These are phyloP conservation scores for Erebia palarica DNA, from an alignment of 2,888 invertebrate genomes.

Conservation along the genomic window DNA sequence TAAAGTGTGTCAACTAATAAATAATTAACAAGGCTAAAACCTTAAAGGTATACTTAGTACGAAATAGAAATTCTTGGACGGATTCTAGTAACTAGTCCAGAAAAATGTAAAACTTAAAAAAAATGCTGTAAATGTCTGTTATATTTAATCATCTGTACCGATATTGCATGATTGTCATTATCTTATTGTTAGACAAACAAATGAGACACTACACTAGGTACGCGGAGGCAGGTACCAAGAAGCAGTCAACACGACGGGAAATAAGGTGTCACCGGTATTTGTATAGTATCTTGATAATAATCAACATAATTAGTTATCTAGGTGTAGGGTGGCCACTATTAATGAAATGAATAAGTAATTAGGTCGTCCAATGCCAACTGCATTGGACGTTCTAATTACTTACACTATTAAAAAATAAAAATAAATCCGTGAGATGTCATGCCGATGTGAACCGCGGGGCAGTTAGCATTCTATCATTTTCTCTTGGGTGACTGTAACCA, in stretches of 20 bases:
- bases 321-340: background rate
- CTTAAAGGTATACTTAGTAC: background rate
- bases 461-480: too few species aligned
- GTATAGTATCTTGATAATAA: conserved; percentile 64
- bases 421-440: too few species aligned
- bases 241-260: conserved; percentile 61
- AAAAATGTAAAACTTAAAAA: background rate
- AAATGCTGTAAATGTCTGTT: background rate
- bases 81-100: background rate
- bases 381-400: too few species aligned
- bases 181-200: conserved; percentile 15
- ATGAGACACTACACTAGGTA: background rate
- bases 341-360: background rate
- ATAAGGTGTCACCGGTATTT: conserved; percentile 72
- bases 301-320: conserved; percentile 44
- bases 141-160: background rate
- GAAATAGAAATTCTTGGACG: background rate
- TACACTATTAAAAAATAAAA: too few species aligned
- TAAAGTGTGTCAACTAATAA: too few species aligned
- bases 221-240: conserved; percentile 21
- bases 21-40: too few species aligned
- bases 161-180: background rate
- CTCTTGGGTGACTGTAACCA: too few species aligned
- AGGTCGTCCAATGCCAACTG: too few species aligned
- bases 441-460: too few species aligned